Conservation (phyloP, 2,888 invertebrate genomes). For the Capitulum mitella region DNA sequence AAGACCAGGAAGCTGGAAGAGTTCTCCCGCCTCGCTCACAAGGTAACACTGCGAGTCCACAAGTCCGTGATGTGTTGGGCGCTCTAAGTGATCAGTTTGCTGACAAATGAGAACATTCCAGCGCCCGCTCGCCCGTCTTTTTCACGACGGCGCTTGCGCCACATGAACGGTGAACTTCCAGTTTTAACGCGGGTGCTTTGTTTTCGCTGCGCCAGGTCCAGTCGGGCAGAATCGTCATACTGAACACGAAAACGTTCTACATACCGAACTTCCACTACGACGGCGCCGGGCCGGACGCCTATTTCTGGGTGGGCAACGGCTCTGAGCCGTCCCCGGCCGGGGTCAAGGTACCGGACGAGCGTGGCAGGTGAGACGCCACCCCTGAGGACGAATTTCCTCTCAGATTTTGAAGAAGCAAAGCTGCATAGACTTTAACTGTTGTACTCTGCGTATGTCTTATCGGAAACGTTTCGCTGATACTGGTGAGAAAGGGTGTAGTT, state of each 20-base stretch:
- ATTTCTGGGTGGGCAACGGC: conserved; percentile 91
- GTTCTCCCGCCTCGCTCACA: conserved; percentile 78
- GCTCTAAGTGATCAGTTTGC: background rate
- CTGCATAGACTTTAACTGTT: too few species aligned
- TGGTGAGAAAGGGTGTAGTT: too few species aligned
- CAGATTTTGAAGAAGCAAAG: too few species aligned
- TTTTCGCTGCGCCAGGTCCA: conserved; percentile 54
- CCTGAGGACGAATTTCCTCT: too few species aligned
- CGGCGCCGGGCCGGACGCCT: conserved; percentile 83
- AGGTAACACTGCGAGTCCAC: conserved; percentile 40
- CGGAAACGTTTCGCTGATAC: too few species aligned
- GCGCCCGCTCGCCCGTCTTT: background rate
- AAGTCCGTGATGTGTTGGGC: background rate
- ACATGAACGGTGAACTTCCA: background rate
- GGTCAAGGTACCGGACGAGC: conserved; percentile 81
- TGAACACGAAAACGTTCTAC: conserved; percentile 85
- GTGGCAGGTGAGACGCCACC: conserved; percentile 60
- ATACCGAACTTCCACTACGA: conserved; percentile 89
- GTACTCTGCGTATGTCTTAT: too few species aligned
- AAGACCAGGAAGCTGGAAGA: conserved; percentile 72
- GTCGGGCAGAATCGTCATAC: conserved; percentile 81
- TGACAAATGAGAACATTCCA: background rate
- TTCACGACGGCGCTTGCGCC: background rate
- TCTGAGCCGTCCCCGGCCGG: conserved; percentile 71
- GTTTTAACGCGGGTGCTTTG: background rate